Conservation (phyloP, 2,888 invertebrate species). For the Xanthorhoe spadicearia region DNA sequence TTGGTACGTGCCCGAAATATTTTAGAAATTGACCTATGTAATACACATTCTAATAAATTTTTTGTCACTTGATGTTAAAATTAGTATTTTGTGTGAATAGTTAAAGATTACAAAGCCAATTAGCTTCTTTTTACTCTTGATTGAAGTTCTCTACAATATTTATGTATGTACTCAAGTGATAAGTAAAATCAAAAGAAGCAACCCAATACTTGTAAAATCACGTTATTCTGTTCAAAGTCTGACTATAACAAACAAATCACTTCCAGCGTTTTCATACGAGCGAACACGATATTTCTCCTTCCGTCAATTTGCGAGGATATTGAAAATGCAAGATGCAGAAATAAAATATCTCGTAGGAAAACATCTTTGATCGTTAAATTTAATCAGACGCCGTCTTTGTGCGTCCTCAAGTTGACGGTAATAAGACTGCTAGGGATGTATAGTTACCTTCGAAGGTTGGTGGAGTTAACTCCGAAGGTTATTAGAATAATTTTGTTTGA, state of each 20-base stretch:
- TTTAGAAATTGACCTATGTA: too few species aligned
- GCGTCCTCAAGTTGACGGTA: background rate
- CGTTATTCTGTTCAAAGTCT: background rate
- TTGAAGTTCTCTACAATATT: too few species aligned
- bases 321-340: conserved; percentile 14
- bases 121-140: too few species aligned
- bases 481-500: too few species aligned
- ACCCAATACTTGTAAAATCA: background rate
- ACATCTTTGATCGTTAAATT: conserved; percentile 8
- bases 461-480: too few species aligned
- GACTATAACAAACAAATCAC: background rate
- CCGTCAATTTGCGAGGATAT: conserved; percentile 12
- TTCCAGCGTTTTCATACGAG: background rate
- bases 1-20: too few species aligned
- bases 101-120: too few species aligned
- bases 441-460: background rate
- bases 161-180: too few species aligned
- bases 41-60: too few species aligned
- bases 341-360: conserved; percentile 1
- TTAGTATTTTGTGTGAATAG: too few species aligned
- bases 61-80: too few species aligned
- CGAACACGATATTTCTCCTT: conserved; percentile 10
- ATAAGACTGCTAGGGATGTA: background rate
- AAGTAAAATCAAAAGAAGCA: too few species aligned
- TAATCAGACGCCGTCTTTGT: background rate